Percentiles rank a stretch among this genome's conserved stretches.
Conservation (phyloP, 2,888 invertebrate species). For the Ophion ventricosus region DNA sequence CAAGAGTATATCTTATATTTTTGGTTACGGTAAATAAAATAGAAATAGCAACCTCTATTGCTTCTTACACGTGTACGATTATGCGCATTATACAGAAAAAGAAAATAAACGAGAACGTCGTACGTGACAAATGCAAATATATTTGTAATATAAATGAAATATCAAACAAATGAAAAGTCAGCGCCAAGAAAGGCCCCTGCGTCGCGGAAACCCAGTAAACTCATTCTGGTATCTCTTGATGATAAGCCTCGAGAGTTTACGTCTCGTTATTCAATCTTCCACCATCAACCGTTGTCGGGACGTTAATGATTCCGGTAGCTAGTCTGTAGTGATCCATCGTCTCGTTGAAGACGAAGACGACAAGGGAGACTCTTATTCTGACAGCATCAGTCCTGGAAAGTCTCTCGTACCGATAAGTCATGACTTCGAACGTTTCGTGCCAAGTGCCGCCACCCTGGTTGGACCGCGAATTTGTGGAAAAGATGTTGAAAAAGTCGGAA, state of each 20-base stretch:
- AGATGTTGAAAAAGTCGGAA: constrained; percentile 73
- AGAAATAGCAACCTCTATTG: no score
- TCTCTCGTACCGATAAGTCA: background rate
- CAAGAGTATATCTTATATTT: no score
- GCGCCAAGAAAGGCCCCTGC: no score
- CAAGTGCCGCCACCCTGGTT: constrained; percentile 70
- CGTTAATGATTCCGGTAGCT: background rate
- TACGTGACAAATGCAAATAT: no score
- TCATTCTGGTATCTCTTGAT: background rate
- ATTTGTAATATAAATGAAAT: no score
- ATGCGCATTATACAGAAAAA: no score
- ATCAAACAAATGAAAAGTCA: no score
- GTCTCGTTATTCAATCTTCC: background rate
- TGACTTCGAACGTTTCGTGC: background rate
- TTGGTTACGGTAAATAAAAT: no score
- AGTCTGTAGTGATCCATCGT: background rate
- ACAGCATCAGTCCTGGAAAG: background rate
- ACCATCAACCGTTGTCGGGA: background rate
- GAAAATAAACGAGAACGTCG: no score
- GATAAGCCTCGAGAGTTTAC: background rate
- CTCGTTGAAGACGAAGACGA: background rate
- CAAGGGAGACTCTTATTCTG: background rate
- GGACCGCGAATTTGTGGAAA: constrained; percentile 74
- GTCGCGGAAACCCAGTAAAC: background rate
- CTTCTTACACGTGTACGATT: no score